These are phyloP conservation scores for Propithecus coquereli DNA, from an alignment of 2,113 vertebrate species.

Conservation along the genomic window DNA sequence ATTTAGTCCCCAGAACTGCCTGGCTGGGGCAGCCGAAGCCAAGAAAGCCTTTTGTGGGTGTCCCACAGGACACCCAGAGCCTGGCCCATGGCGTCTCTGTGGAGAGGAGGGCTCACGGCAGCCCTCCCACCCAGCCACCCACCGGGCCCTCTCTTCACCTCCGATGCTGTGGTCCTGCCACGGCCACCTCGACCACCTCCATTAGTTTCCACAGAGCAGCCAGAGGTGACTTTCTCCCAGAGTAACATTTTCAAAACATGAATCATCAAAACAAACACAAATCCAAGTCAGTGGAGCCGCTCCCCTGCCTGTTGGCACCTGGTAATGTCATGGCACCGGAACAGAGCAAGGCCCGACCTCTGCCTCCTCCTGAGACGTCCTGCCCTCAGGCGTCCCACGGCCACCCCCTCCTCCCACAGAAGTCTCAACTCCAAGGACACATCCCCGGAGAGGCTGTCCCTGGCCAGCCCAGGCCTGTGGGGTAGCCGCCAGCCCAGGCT, in stretches of 20 bases:
- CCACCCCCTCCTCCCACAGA: accelerated
- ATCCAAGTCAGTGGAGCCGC: accelerated
- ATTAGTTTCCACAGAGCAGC: neutral
- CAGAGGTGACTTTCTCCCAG: neutral
- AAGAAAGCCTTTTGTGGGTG: neutral
- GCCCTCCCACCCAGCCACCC: too few species aligned
- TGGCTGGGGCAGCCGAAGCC: accelerated
- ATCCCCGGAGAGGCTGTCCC: neutral
- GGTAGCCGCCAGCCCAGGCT: neutral
- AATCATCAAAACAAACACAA: neutral
- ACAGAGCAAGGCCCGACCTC: accelerated
- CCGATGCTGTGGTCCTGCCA: too few species aligned
- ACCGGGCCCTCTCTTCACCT: neutral
- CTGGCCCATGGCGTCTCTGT: neutral
- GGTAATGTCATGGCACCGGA: neutral
- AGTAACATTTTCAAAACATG: neutral
- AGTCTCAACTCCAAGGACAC: neutral
- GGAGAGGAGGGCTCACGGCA: neutral
- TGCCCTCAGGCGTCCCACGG: accelerated
- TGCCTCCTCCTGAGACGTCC: neutral
- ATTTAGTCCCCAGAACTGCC: accelerated
- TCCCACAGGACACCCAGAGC: neutral
- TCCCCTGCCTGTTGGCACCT: neutral
- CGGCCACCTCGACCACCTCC: neutral
- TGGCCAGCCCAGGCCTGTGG: accelerated